These are phyloP conservation scores for Anastatus disparis DNA, from an alignment of 1,140 invertebrate species.

Conservation along the genomic window DNA sequence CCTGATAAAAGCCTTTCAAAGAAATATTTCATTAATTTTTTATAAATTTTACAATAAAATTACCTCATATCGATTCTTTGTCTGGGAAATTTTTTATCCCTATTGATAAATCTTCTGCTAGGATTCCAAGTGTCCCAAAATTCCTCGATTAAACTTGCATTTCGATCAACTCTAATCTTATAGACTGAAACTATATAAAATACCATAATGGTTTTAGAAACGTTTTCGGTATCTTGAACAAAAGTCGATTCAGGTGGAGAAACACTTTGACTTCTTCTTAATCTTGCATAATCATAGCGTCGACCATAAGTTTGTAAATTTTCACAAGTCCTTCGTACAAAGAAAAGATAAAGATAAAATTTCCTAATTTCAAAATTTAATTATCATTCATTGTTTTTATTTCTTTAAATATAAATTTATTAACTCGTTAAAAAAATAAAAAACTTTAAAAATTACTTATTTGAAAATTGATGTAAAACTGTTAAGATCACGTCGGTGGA, in stretches of 20 bases:
- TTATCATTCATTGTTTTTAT: no score
- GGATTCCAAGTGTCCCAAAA: constrained; percentile 60
- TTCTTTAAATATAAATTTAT: no score
- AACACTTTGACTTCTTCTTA: constrained; percentile 38
- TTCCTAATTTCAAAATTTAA: no score
- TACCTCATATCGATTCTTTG: constrained; percentile 5
- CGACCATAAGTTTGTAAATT: neutral
- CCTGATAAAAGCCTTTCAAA: neutral
- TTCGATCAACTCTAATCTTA: constrained; percentile 58
- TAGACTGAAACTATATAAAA: constrained; percentile 59
- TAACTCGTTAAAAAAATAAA: no score
- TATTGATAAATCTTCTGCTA: neutral
- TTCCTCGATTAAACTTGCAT: constrained; percentile 56
- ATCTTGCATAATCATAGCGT: constrained; percentile 41
- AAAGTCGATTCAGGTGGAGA: neutral
- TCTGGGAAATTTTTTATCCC: neutral
- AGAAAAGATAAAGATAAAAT: no score
- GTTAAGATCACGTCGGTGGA: neutral
- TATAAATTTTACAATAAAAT: no score
- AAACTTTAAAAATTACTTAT: no score
- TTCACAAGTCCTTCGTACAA: constrained; percentile 26
- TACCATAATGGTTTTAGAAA: neutral
- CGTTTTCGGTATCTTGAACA: neutral
- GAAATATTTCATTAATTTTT: neutral
- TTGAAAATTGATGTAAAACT: constrained; percentile 17